Evolutionary conservation across 2,888 invertebrate species (phyloP).

Genomic region (Ligdia adustata): DNA sequence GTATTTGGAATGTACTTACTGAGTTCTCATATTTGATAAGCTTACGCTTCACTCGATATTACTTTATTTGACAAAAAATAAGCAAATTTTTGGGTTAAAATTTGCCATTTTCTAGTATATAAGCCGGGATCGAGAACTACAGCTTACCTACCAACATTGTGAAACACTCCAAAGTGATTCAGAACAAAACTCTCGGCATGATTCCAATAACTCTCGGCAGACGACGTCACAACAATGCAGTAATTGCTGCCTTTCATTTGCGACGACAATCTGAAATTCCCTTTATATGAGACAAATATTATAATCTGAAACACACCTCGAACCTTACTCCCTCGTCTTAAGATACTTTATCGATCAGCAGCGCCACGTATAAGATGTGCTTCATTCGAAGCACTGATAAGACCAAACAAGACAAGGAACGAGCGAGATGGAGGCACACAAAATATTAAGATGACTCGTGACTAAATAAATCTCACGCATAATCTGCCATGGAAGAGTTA

Average conservation of each 20-base stretch:
- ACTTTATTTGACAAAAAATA: too few species aligned
- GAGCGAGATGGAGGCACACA: constrained; percentile 7
- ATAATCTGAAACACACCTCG: not conserved
- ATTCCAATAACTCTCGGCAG: constrained; percentile 5
- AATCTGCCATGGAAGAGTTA: constrained; percentile 13
- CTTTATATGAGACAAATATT: constrained; percentile 1
- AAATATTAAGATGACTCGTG: constrained; percentile 22
- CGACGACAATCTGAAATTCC: constrained; percentile 10
- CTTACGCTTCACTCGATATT: too few species aligned
- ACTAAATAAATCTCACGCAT: constrained; percentile 17
- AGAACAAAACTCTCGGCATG: constrained; percentile 4
- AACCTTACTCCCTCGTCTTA: not conserved
- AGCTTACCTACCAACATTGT: too few species aligned
- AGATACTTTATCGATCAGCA: not conserved
- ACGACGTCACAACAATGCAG: constrained; percentile 17
- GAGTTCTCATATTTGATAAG: too few species aligned
- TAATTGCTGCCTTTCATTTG: constrained; percentile 26
- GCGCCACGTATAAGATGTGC: not conserved
- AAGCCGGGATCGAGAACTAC: too few species aligned
- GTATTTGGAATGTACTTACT: too few species aligned
- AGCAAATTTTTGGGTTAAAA: too few species aligned
- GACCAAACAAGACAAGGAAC: constrained; percentile 15
- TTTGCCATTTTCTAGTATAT: too few species aligned
- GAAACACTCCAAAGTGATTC: not conserved
- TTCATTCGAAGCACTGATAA: constrained; percentile 11